Conservation (phyloP, 2,888 invertebrate species). For the Aquatica leii region DNA sequence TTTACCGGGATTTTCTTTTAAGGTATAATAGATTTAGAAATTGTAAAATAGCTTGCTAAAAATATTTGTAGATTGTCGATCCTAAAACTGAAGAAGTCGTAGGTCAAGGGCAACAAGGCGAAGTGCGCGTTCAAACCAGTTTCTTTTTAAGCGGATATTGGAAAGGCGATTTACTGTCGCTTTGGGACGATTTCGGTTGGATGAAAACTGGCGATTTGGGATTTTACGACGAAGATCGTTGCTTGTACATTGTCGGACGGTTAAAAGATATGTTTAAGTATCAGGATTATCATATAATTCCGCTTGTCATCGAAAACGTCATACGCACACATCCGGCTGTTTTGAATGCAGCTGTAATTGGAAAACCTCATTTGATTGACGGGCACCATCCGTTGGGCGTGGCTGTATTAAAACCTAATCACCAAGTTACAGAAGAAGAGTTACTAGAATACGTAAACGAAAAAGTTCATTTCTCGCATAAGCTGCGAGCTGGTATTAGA, state of each 20-base stretch:
- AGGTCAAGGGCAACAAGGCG: slow-evolving; percentile 63
- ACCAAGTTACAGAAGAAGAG: slow-evolving; percentile 40
- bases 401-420: slow-evolving; percentile 52
- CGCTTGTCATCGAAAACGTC: slow-evolving; percentile 80
- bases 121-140: slow-evolving; percentile 61
- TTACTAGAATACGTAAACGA: slow-evolving; percentile 38
- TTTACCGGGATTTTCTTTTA: slow-evolving; percentile 40
- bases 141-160: slow-evolving; percentile 59
- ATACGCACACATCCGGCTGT: slow-evolving; percentile 75
- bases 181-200: slow-evolving; percentile 60
- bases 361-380: slow-evolving; percentile 70
- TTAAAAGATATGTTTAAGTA: slow-evolving; percentile 63
- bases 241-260: slow-evolving; percentile 61
- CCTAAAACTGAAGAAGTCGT: slow-evolving; percentile 59
- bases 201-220: slow-evolving; percentile 63
- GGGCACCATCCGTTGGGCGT: slow-evolving; percentile 80
- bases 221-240: slow-evolving; percentile 60
- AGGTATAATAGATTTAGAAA: slow-evolving; percentile 49
- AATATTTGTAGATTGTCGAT: slow-evolving; percentile 59
- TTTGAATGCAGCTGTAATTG: slow-evolving; percentile 81
- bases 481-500: slow-evolving; percentile 39
- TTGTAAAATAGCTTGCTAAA: no score
- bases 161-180: slow-evolving; percentile 58
- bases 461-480: slow-evolving; percentile 38
- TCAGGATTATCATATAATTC: slow-evolving; percentile 66